These are phyloP conservation scores for Drosophila navojoa DNA, from an alignment of 1,140 invertebrate species.

Conservation along the genomic window DNA sequence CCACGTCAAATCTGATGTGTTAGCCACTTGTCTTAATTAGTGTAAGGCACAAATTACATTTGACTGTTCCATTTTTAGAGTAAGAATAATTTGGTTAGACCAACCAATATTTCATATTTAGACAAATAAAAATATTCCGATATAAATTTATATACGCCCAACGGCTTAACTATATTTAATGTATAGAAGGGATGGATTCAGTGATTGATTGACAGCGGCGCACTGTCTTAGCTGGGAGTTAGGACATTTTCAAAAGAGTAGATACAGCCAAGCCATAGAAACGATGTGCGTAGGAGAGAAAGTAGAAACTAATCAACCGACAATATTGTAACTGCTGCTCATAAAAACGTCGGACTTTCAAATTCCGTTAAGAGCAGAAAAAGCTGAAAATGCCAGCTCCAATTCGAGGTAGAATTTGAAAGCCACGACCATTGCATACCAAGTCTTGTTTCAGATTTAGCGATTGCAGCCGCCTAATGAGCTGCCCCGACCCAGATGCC, in stretches of 20 bases:
- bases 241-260: neutral
- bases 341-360: conserved; percentile 20
- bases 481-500: conserved; percentile 29
- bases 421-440: conserved; percentile 42
- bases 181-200: too few relatives aligned
- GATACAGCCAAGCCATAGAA: neutral
- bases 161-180: too few relatives aligned
- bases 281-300: conserved; percentile 5
- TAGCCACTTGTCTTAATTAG: too few relatives aligned
- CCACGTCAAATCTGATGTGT: too few relatives aligned
- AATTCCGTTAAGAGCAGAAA: conserved; percentile 27
- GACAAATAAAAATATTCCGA: too few relatives aligned
- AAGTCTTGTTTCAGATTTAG: conserved; percentile 51
- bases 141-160: too few relatives aligned
- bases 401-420: neutral
- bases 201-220: too few relatives aligned
- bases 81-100: too few relatives aligned
- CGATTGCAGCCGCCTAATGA: conserved; percentile 42
- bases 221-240: too few relatives aligned
- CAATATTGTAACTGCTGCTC: conserved; percentile 20
- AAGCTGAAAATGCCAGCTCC: conserved; percentile 30
- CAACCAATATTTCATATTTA: too few relatives aligned
- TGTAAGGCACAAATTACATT: too few relatives aligned
- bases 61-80: too few relatives aligned
- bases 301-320: conserved; percentile 11